Base-by-base conservation (phyloP, 1,140 invertebrate species). In the Zaprionus africanus region DNA sequence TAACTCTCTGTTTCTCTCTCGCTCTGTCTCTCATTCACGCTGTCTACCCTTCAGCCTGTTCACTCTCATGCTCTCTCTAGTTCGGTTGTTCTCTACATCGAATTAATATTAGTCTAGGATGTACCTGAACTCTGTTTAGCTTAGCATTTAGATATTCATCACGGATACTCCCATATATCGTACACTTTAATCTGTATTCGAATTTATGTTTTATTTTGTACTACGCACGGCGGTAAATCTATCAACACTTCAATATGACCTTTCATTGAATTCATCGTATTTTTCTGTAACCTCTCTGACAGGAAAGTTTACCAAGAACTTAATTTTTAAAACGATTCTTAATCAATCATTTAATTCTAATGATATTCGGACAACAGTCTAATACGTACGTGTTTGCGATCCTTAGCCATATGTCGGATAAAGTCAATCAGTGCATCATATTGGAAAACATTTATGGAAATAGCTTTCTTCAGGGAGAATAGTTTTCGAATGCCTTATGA, bases 11-110 rank as follows among this genome's bases (percentile, higher is more conserved):
- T 54, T 13, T 53, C 9, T 69, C 22, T 69, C 69, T 46, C 54
- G 41, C 69, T 71, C 63, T 80, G 38, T 63, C 51, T 51, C 17
- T 84, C 59, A 61, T 15, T 49, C 62, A 58, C 15, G 59, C 63
- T 81, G 15, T 57, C 41, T 60, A 12, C 56, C 17, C 53, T 12
- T 75, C 61, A 67, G 51, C 68, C 57, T 82, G 31, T 79, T 51
- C 46, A 51, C 76, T 77, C 59, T 86, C 82, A 82, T 68, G 72
- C 65, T 77, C 43, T 69, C 64, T 61, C 67, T 61, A 63, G 65
- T 66, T 63, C 43, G 41, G 15, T 62, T 36, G 64, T 12, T 80
- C 56, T 59, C 7, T 43, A 15, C n/a, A 6, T 22, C 19, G 36
- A 60, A 60, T 60, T 22, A 51, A 51, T 24, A 24, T 51, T 51